Conservation (phyloP, 2,888 invertebrate genomes). For the Harpagoxenus sublaevis region DNA sequence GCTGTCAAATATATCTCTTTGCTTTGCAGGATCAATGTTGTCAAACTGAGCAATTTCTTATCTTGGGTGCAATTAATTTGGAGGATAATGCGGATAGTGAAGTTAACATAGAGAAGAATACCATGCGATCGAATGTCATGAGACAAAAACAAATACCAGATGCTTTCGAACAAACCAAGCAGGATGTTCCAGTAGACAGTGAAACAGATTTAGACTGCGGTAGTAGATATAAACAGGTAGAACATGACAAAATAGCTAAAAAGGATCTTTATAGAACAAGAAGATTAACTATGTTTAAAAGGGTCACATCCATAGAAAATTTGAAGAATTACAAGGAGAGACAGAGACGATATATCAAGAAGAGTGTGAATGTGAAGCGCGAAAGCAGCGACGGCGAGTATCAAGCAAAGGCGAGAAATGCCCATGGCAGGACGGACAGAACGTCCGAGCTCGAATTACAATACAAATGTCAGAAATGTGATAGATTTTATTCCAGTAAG, state of each 20-base stretch:
- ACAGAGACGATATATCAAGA: conserved; percentile 81
- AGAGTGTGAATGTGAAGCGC: conserved; percentile 66
- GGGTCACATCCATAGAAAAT: conserved; percentile 81
- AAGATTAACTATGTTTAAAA: conserved; percentile 77
- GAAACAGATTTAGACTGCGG: conserved; percentile 9
- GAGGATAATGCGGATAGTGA: conserved; percentile 17
- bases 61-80: conserved; percentile 28
- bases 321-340: conserved; percentile 79
- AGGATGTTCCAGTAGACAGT: neutral
- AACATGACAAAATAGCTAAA: conserved; percentile 57
- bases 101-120: neutral
- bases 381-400: conserved; percentile 65
- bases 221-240: conserved; percentile 51
- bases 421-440: conserved; percentile 31
- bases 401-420: conserved; percentile 32
- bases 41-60: conserved; percentile 71
- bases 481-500: conserved; percentile 73
- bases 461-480: conserved; percentile 73
- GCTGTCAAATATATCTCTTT: conserved; percentile 1
- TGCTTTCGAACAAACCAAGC: conserved; percentile 4
- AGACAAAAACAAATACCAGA: neutral
- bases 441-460: conserved; percentile 46
- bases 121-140: neutral
- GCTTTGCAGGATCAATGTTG: conserved; percentile 72
- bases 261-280: conserved; percentile 73